Percentiles rank a stretch among this genome's conserved stretches.
Evolutionary conservation across 1,140 invertebrate species (phyloP).

Genomic region (Caenorhabditis briggsae): DNA sequence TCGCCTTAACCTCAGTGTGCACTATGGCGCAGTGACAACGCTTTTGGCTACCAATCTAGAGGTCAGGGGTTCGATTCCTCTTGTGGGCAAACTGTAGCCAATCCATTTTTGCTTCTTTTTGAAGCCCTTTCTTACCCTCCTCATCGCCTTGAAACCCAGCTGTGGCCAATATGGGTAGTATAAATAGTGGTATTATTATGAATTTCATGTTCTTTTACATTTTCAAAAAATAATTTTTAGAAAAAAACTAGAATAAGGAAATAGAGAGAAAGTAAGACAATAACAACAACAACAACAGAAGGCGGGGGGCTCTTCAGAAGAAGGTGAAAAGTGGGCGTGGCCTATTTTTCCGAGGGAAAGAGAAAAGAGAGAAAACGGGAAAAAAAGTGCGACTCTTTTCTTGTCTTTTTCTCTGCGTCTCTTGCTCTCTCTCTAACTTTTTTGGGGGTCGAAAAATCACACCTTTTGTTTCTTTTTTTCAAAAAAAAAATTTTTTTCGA

Average conservation of each 20-base stretch:
- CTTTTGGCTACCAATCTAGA: neutral
- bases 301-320: slow-evolving; percentile 11
- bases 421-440: neutral
- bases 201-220: no score
- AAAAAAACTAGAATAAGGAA: no score
- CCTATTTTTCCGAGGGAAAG: neutral
- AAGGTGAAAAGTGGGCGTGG: slow-evolving; percentile 46
- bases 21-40: neutral
- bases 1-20: neutral
- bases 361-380: no score
- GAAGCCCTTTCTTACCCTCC: neutral
- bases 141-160: slow-evolving; percentile 22
- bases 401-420: neutral
- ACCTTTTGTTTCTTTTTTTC: slow-evolving; percentile 36
- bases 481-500: no score
- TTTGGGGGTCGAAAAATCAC: neutral
- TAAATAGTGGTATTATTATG: neutral
- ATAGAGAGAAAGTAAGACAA: neutral
- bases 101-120: neutral
- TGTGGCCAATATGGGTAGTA: neutral
- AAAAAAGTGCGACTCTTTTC: neutral
- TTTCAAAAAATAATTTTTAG: no score
- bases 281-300: neutral
- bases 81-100: neutral
- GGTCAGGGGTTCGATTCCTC: neutral